A percentile compares a stretch with the other conserved stretches of the same genome.
phyloP scores from a whole-genome alignment of 2,113 vertebrate genomes.

The Oreochromis aureus region DNA sequence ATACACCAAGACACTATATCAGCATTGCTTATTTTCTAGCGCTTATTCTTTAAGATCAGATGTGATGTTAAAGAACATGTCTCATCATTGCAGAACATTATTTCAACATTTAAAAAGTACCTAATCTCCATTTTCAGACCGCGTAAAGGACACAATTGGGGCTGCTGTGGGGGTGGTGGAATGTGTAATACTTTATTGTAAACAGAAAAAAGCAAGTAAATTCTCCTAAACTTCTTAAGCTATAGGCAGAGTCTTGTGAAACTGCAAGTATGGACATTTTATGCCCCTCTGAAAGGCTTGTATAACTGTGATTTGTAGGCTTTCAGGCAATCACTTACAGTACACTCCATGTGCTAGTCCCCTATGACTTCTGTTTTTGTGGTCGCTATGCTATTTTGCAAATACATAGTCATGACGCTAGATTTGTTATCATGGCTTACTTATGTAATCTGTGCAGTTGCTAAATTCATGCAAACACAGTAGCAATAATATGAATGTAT shows the following conservation, averaged over 20 bases:
- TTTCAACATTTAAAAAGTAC: neutral
- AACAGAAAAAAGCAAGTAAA: conserved; percentile 20
- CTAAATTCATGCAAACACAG: neutral
- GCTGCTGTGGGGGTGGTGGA: neutral
- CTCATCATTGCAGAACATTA: neutral
- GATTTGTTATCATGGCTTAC: neutral
- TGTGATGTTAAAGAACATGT: neutral
- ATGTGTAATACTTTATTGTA: neutral
- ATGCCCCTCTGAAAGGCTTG: neutral
- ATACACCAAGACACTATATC: neutral
- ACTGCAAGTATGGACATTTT: neutral
- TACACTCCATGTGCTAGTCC: neutral
- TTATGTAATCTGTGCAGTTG: neutral
- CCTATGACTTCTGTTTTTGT: neutral
- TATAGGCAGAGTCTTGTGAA: neutral
- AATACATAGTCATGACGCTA: neutral
- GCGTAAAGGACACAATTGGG: neutral
- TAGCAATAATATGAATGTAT: neutral
- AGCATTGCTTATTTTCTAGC: neutral
- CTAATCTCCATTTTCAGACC: neutral
- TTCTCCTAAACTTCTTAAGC: neutral
- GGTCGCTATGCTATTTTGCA: neutral
- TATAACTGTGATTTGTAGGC: neutral
- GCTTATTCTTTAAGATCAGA: neutral
- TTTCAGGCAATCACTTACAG: neutral